Evolutionary conservation across 2,797 vertebrate genomes (phyloP), one percentile per base, ranked within the genome.

Genomic region (Avahi laniger): DNA sequence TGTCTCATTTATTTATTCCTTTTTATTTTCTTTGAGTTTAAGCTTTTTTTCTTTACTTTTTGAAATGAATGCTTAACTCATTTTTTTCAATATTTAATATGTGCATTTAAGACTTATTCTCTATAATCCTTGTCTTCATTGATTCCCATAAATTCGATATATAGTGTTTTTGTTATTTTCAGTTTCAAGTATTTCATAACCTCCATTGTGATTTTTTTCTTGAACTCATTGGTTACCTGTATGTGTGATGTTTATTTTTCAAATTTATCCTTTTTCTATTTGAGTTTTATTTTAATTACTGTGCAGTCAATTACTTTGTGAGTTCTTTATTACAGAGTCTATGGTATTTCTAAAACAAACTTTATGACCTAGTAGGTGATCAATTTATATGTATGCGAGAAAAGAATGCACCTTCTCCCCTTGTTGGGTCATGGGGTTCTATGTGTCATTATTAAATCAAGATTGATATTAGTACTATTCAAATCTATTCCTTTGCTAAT

Each of bases 41-140:
- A 81, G 93, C 76, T 86, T 92, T 65, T 22, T 67, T 67, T 67
- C 92, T 7, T 54, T 93, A 38, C 5, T 89, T 84, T 52, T 82
- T 96, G 82, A 93, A 90, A 78, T 84, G 78, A 96, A 72, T 75
- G 65, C n/a, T 96, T 93, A 78, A 90, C 72, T 95, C 84, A 88
- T 73, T 96, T 92, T 96, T 96, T 97, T 96, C 79, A 89, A 80
- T 97, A 91, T 96, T 96, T 97, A 96, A 92, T 93, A 85, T 63
- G 54, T 20, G 46, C 82, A 70, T 79, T 92, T 96, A 70, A 94
- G 76, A 86, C 73, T 79, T 41, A 41, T 93, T 94, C 57, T 59
- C 46, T 78, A 11, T 96, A 92, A 96, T 92, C 43, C 73, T 88
- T 78, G 8, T 38, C 81, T 92, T 97, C 82, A 65, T 20, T 12